These are phyloP conservation scores for Sweltsa coloradensis DNA, from an alignment of 1,140 invertebrate genomes.

Conservation along the genomic window DNA sequence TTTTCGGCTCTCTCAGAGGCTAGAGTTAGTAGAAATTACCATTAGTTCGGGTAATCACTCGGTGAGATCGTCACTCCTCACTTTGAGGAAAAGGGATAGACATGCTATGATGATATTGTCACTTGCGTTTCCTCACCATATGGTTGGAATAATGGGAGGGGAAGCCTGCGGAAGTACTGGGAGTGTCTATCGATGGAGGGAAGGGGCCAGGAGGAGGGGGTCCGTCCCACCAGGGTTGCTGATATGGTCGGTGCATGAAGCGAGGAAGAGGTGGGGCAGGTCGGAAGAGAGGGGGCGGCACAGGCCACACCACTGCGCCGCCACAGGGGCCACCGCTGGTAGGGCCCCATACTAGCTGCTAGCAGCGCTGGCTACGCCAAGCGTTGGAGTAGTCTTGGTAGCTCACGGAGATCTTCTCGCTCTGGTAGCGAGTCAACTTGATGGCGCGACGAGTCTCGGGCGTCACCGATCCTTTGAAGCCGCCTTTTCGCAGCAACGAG, in stretches of 20 bases:
- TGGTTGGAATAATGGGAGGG: constrained; percentile 6
- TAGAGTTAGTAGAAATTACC: neutral
- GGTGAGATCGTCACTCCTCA: constrained; percentile 2
- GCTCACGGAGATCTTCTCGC: constrained; percentile 69
- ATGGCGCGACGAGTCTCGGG: constrained; percentile 75
- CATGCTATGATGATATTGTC: neutral
- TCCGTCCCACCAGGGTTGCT: constrained; percentile 2
- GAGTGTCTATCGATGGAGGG: constrained; percentile 6
- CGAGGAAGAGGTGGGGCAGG: constrained; percentile 1
- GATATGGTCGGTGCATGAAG: constrained; percentile 1
- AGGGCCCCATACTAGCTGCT: constrained; percentile 32
- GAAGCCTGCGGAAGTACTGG: constrained; percentile 3
- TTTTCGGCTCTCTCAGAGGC: neutral
- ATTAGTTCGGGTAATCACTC: neutral
- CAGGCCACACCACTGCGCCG: constrained; percentile 10
- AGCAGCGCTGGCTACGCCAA: constrained; percentile 43
- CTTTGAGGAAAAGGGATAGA: neutral
- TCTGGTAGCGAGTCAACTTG: constrained; percentile 89
- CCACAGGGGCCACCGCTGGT: constrained; percentile 9
- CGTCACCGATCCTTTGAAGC: constrained; percentile 85
- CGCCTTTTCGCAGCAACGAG: constrained; percentile 91
- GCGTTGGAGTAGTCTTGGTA: constrained; percentile 69
- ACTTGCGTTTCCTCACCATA: constrained; percentile 11
- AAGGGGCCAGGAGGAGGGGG: neutral
- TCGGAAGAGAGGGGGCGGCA: constrained; percentile 3